phyloP scores from a whole-genome alignment of 2,113 vertebrate species.

The Cranoglanis bouderius region DNA sequence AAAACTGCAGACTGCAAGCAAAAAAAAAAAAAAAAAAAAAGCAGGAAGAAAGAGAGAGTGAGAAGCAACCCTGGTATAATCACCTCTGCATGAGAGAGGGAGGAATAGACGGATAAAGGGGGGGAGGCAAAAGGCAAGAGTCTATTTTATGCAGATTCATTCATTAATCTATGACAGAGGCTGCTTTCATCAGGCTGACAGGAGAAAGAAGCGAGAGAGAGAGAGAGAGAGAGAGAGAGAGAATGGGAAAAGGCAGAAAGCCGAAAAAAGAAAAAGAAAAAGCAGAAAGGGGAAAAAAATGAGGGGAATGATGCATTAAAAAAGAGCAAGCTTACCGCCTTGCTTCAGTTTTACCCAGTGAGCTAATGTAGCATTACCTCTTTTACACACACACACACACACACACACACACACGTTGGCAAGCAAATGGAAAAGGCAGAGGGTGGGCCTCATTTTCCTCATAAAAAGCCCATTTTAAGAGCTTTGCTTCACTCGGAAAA shows the following conservation, averaged over 20 bases:
- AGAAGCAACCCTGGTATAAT: conserved; percentile 19
- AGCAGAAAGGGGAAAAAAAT: neutral
- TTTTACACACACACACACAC: conserved; percentile 38
- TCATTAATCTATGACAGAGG: conserved; percentile 72
- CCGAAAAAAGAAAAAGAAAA: neutral
- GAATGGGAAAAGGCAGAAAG: neutral
- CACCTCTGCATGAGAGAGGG: conserved; percentile 31
- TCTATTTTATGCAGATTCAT: conserved; percentile 73
- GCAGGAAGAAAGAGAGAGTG: conserved; percentile 60
- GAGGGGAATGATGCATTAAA: conserved; percentile 4
- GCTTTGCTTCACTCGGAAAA: conserved; percentile 51
- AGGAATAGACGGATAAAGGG: neutral
- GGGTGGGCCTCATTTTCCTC: conserved; percentile 58
- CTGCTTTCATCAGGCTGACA: conserved; percentile 66
- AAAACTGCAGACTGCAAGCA: conserved; percentile 65
- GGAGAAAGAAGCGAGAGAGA: conserved; percentile 15
- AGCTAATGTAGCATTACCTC: conserved; percentile 53
- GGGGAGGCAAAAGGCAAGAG: conserved; percentile 56
- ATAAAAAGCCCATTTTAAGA: conserved; percentile 55
- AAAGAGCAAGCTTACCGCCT: conserved; percentile 15
- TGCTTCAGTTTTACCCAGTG: conserved; percentile 44
- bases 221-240: neutral
- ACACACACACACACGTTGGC: conserved; percentile 44
- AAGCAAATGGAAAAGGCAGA: conserved; percentile 57
- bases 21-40: conserved; percentile 63